A percentile compares a stretch with the other conserved stretches of the same genome.
Evolutionary conservation across 2,113 vertebrate genomes (phyloP).

Genomic region (Nematolebias whitei): DNA sequence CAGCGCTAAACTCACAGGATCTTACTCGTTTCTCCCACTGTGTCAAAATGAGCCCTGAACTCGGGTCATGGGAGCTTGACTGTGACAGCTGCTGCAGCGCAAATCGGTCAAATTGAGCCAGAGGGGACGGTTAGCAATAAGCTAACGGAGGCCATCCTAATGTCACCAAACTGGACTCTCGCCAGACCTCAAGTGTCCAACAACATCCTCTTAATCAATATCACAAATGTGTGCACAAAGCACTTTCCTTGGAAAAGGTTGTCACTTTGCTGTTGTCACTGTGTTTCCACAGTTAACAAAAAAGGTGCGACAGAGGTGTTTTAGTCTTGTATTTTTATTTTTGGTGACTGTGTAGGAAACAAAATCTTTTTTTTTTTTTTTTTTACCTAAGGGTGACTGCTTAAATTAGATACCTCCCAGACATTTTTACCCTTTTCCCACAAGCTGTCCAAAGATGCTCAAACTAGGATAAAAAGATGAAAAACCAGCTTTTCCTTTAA

Average conservation of each 20-base stretch:
- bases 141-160: slow-evolving; percentile 31
- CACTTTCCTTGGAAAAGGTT: slow-evolving; percentile 14
- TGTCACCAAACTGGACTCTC: slow-evolving; percentile 36
- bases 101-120: slow-evolving; percentile 30
- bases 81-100: slow-evolving; percentile 22
- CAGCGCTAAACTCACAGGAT: too few species aligned
- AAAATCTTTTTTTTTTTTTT: too few species aligned
- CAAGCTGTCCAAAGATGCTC: too few species aligned
- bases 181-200: slow-evolving; percentile 22
- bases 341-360: too few species aligned
- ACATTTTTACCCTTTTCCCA: too few species aligned
- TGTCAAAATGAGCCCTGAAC: slow-evolving; percentile 29
- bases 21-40: neutral
- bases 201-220: slow-evolving; percentile 33
- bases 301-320: too few species aligned
- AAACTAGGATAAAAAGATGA: too few species aligned
- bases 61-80: slow-evolving; percentile 20
- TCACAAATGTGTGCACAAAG: slow-evolving; percentile 18
- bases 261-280: neutral
- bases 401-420: too few species aligned
- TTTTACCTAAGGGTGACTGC: too few species aligned
- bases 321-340: too few species aligned
- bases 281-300: too few species aligned
- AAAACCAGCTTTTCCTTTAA: too few species aligned
- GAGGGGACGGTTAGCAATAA: slow-evolving; percentile 28